Evolutionary conservation across 2,113 vertebrate species (phyloP).

Genomic region (Malurus alboscapulatus): DNA sequence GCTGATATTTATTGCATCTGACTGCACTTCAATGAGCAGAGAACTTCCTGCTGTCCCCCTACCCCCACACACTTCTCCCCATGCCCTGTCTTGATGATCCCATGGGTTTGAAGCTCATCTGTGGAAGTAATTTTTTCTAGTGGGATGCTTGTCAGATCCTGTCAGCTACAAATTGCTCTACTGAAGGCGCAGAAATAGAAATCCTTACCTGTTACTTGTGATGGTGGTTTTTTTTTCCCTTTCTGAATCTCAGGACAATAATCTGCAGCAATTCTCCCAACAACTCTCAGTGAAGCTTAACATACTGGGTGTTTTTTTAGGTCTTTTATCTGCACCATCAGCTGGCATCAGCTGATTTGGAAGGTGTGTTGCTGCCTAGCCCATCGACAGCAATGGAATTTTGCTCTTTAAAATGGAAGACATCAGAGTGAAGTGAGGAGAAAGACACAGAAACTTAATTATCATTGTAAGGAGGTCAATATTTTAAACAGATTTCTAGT

Average conservation of each 20-base stretch:
- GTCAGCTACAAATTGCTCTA: constrained; percentile 63
- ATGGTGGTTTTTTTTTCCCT: not conserved
- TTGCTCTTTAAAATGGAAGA: not conserved
- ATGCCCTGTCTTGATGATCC: constrained; percentile 26
- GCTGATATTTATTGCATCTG: constrained; percentile 14
- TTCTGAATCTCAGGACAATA: constrained; percentile 22
- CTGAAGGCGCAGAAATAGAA: constrained; percentile 66
- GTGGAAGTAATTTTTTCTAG: constrained; percentile 52
- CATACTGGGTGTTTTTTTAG: not conserved
- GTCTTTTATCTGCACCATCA: not conserved
- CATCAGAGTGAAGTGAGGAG: not conserved
- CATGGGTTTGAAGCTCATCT: constrained; percentile 39
- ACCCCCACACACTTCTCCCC: not conserved
- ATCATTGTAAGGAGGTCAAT: not conserved
- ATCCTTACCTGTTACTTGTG: constrained; percentile 39
- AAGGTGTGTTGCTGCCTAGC: not conserved
- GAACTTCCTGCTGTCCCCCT: not conserved
- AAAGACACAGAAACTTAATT: not conserved
- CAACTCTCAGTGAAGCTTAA: not conserved
- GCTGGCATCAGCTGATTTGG: not conserved
- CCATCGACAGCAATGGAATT: not conserved
- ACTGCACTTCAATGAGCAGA: constrained; percentile 4
- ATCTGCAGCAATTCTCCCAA: constrained; percentile 15
- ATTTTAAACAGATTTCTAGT: not conserved
- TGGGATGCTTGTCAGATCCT: constrained; percentile 64